Base-by-base conservation (phyloP, 2,888 invertebrate genomes). In the Limnephilus auricula region DNA sequence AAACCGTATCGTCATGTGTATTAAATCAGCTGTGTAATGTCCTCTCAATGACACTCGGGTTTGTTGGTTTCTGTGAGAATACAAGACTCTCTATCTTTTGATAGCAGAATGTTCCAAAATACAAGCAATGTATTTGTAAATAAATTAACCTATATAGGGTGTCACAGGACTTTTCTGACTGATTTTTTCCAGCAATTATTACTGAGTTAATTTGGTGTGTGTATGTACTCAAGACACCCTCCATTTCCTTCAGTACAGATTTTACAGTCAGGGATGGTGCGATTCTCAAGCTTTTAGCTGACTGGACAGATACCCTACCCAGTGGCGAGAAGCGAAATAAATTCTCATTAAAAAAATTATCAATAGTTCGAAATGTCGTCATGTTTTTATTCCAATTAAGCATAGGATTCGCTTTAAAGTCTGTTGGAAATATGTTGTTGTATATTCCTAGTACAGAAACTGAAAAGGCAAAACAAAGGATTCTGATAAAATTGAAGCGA, bases 401-500 rank as follows among this genome's bases (percentile, higher is more conserved):
- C 6, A 25, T 0, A 18, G 25, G 9, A 65, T 9, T 65, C 65
- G 9, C n/a, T n/a, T 6, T 65, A 45, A 45, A 45, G 15, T 45
- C 15, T 45, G 65, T 9, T 9, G 25, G 65, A 9, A 9, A 65
- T n/a, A n/a, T n/a, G 6, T n/a, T 65, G 65, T 65, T n/a, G 0
- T 2, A 65, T 9, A 13, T 3, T 45, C 13, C 45, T 65, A 25
- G 65, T 25, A n/a, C 65, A 65, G 25, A 65, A 18, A 65, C 0
- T 65, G 65, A 65, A 50, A 65, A 40, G n/a, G 25, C 65, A 65
- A n/a, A 65, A 65, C 65, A 65, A 65, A 65, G 65, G 65, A 65
- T 65, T 80, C 80, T 80, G 80, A 32, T 18, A 82, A 18, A 34
- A 34, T 45, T 85, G 37, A 85, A 85, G 13, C 45, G 34, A 85